Evolutionary conservation across 1,140 invertebrate genomes (phyloP).

Genomic region (Drosophila setifemur): DNA sequence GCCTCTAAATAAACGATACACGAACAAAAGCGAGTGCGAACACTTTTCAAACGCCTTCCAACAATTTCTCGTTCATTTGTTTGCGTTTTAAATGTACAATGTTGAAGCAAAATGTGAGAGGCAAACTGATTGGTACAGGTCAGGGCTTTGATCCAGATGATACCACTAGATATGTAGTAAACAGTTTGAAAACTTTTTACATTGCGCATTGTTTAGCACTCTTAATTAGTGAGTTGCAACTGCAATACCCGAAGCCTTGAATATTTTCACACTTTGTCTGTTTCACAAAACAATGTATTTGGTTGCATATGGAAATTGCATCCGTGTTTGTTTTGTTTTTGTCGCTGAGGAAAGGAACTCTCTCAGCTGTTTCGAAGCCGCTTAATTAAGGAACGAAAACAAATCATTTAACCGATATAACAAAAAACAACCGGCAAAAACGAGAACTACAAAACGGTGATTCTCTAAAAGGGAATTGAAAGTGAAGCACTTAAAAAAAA

Average conservation of each 20-base stretch:
- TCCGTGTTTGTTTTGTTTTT: neutral
- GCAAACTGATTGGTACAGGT: conserved; percentile 19
- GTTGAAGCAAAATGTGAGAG: conserved; percentile 32
- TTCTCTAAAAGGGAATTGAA: too few relatives aligned
- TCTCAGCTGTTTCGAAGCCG: conserved; percentile 8
- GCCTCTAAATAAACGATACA: conserved; percentile 44
- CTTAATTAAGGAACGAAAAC: conserved; percentile 57
- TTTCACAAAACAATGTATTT: too few relatives aligned
- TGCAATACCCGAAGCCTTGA: neutral
- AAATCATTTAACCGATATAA: conserved; percentile 56
- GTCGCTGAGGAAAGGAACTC: neutral
- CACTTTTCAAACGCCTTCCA: conserved; percentile 32
- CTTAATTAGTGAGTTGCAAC: conserved; percentile 12
- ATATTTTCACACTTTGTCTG: neutral
- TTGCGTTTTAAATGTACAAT: conserved; percentile 16
- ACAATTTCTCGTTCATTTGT: conserved; percentile 15
- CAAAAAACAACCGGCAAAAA: neutral
- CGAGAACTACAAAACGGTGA: too few relatives aligned
- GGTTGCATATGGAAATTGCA: neutral
- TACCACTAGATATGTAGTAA: neutral
- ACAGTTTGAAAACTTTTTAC: neutral
- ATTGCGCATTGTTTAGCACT: conserved; percentile 13
- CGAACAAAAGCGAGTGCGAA: conserved; percentile 14
- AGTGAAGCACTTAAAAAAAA: too few relatives aligned
- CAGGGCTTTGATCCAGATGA: conserved; percentile 7